Base-by-base conservation (phyloP, 2,797 vertebrate genomes). In the Cetoscarus ocellatus region DNA sequence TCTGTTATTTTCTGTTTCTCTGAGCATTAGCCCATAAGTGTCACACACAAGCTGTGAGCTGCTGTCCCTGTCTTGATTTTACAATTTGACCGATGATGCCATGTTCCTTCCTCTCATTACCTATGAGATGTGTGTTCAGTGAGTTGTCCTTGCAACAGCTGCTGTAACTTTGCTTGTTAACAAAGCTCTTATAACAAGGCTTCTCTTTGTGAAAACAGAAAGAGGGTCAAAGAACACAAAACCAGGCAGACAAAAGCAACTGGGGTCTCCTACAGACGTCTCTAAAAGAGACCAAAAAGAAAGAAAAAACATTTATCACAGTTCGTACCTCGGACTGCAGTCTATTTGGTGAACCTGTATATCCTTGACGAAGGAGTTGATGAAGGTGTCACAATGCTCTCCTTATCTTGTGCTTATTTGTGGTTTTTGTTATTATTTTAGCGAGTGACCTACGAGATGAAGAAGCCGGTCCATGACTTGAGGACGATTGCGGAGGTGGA, bases 361-460 rank as follows among this genome's bases (percentile, higher is more conserved):
- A 27, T 27, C 2, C 27, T 2, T 27, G 27, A 2, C 27, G 2
- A 27, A 27, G 27, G 27, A 27, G 14, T 45, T 8, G 7, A 15
- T 15, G 5, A n/a, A 45, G 43, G 43, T 15, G 4, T 17, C n/a
- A 17, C 4, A 48, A 27, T 2, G 27, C 27, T 27, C 27, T 27
- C n/a, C 17, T 19, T 27, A 1, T 11, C 1, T n/a, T 14, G 8
- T 67, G 14, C 61, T 7, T 0, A 9, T 3, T 2, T 74, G 43
- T 80, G 43, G 77, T 84, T 27, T 27, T 27, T 2, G 27, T 27
- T 27, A 27, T 27, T 27, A 27, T 27, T 77, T 61, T 86, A 99
- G 98, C 97, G 95, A 90, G 96, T 99, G n/a, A 97, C 96, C 39
- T 99, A 98, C n/a, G 96, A 96, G 83, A 97, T 94, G 35, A 98